Evolutionary conservation across 2,888 invertebrate genomes (phyloP).

Genomic region (Cryptocephalus moraei): DNA sequence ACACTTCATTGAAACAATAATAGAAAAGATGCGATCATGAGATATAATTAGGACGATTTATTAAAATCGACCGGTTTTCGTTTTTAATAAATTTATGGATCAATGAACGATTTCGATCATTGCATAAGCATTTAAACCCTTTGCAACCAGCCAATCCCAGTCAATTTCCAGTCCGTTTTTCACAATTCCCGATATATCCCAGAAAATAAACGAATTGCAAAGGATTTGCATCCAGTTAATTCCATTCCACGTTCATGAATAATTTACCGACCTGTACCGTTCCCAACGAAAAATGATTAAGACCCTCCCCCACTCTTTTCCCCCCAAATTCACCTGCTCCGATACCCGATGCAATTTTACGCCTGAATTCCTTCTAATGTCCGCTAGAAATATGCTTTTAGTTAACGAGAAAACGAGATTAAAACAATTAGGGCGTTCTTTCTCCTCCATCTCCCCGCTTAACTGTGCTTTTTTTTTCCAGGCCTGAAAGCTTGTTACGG

Average conservation of each 20-base stretch:
- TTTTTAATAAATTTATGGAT: too few relatives aligned
- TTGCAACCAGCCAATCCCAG: too few relatives aligned
- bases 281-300: constrained; percentile 6
- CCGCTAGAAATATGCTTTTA: constrained; percentile 20
- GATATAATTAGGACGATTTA: too few relatives aligned
- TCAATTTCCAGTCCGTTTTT: too few relatives aligned
- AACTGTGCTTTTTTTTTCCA: constrained; percentile 1
- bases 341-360: constrained; percentile 19
- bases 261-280: constrained; percentile 22
- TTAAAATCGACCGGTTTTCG: too few relatives aligned
- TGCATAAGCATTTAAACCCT: too few relatives aligned
- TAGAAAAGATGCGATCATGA: too few relatives aligned
- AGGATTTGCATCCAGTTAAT: constrained; percentile 29
- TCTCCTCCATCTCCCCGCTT: constrained; percentile 2
- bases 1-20: too few relatives aligned
- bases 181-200: too few relatives aligned
- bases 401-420: constrained; percentile 15
- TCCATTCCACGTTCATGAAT: constrained; percentile 30
- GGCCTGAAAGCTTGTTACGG: neutral
- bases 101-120: too few relatives aligned
- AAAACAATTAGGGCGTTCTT: constrained; percentile 13
- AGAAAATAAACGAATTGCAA: constrained; percentile 23
- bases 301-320: too few relatives aligned
- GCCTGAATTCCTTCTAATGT: constrained; percentile 20
- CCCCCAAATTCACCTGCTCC: too few relatives aligned